Base-by-base conservation (phyloP, 1,140 invertebrate species). In the Meloidogyne chitwoodi region DNA sequence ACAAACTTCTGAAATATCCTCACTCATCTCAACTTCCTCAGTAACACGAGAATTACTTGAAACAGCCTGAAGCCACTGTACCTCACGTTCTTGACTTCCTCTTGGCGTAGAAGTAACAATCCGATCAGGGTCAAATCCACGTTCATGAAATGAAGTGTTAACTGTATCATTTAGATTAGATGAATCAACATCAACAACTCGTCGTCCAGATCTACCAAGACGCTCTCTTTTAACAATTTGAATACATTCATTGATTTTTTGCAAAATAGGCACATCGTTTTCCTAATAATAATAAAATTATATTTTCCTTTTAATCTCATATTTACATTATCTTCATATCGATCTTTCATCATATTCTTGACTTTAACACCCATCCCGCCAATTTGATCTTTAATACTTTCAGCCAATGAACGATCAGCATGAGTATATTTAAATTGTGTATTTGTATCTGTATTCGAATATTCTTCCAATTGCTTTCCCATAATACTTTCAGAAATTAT, bases 391-490 rank as follows among this genome's bases (percentile, higher is more conserved):
- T 71, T 68, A 16, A 76, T 73, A 44, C 65, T 31, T 16, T 73
- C 75, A 19, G 63, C 34, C 6, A 76, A 48, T 19, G 65, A 38
- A 56, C 67, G 64, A 62, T 75, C 73, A 16, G 73, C 73, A 26
- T 41, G 29, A 41, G 73, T 24, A 67, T 24, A 75, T 66, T 65
- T 75, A 48, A 75, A 66, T 27, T 63, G 34, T 11, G 75, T 77
- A 61, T 56, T 38, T 27, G 76, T 38, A 4, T 77, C 76, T 4
- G 66, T 61, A 62, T 77, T 78, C 29, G 77, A 78, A 62, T 78
- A 78, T 48, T 78, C 77, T 34, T 78, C 41, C 19, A 78, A 44
- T 26, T 70, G 63, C 24, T 66, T 61, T 22, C 66, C 67, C 76
- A 78, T 44, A 27, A 44, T 14, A 8, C 27, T 48, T 64, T 78